A percentile compares a stretch with the other conserved stretches of the same genome.
Conservation (phyloP, 2,888 invertebrate genomes). For the Falcaria lacertinaria region DNA sequence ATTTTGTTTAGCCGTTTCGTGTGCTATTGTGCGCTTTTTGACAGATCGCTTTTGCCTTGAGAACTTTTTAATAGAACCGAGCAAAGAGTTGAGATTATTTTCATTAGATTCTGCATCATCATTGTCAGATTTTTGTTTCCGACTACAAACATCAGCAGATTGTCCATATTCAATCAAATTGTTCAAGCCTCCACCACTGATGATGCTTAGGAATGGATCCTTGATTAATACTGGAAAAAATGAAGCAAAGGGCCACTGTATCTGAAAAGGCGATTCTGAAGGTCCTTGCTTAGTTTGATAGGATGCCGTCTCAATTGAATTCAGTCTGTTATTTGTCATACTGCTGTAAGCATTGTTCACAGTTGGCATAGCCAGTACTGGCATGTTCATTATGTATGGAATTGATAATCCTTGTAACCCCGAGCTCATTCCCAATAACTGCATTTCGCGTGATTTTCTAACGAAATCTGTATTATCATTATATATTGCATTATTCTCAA, state of each 20-base stretch:
- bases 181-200: constrained; percentile 71
- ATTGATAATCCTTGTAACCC: constrained; percentile 22
- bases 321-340: constrained; percentile 25
- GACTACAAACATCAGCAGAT: constrained; percentile 72
- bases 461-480: constrained; percentile 22
- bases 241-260: constrained; percentile 73
- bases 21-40: constrained; percentile 50
- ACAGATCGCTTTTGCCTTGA: constrained; percentile 48
- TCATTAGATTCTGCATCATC: constrained; percentile 11
- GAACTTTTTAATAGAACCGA: constrained; percentile 11
- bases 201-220: constrained; percentile 75
- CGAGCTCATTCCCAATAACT: constrained; percentile 19
- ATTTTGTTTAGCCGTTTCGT: constrained; percentile 32
- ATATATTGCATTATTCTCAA: constrained; percentile 29
- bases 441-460: constrained; percentile 33
- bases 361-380: constrained; percentile 49
- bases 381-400: constrained; percentile 53
- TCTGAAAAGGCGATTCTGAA: constrained; percentile 39
- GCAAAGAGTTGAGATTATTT: constrained; percentile 6
- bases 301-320: constrained; percentile 25
- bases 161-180: constrained; percentile 81
- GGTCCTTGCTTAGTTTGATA: constrained; percentile 46
- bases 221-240: constrained; percentile 79
- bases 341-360: constrained; percentile 25
- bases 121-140: constrained; percentile 48